These are phyloP conservation scores for Spinus pinus DNA, from an alignment of 2,797 vertebrate species.

Conservation along the genomic window DNA sequence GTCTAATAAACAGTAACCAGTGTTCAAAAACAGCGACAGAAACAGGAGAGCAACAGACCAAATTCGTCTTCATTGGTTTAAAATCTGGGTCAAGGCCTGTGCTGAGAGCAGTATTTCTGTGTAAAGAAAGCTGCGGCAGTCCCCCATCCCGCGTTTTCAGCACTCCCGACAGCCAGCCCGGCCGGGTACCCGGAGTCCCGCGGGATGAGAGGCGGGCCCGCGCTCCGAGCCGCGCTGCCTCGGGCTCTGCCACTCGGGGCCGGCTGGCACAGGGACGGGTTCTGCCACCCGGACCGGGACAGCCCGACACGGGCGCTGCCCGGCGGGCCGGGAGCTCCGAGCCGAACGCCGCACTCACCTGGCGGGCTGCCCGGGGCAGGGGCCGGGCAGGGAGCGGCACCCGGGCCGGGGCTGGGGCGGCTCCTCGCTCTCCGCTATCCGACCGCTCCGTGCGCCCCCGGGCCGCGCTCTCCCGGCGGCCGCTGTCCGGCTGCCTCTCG, in stretches of 20 bases:
- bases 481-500: not conserved
- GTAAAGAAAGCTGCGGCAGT: not conserved
- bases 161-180: not conserved
- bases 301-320: too few relatives aligned
- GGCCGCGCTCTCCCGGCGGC: not conserved
- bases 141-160: accelerated
- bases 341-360: not conserved
- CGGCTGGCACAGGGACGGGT: accelerated
- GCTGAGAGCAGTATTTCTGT: not conserved
- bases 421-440: not conserved
- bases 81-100: not conserved
- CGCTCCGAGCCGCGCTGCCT: not conserved
- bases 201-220: not conserved
- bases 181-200: not conserved
- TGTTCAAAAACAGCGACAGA: not conserved
- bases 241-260: accelerated
- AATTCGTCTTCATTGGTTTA: not conserved
- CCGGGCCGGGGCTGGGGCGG: not conserved
- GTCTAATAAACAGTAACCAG: not conserved
- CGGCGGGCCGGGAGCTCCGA: not conserved
- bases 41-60: not conserved
- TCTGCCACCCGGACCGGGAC: not conserved
- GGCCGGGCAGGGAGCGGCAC: not conserved
- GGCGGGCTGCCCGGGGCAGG: not conserved
- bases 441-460: not conserved